phyloP scores from a whole-genome alignment of 1,140 invertebrate genomes.

The Cotesia typhae region DNA sequence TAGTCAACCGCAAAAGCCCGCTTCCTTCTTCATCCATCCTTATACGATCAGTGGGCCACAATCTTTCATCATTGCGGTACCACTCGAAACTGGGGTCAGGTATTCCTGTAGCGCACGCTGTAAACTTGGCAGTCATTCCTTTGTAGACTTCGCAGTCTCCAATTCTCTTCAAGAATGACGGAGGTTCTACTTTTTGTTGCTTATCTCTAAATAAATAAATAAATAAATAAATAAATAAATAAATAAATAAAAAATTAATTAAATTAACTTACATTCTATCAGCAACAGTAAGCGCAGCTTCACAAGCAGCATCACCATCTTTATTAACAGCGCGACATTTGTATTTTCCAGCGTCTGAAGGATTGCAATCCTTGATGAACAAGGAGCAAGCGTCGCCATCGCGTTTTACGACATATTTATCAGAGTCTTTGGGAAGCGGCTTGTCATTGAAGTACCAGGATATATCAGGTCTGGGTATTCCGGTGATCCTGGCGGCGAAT shows the following conservation, averaged over 20 bases:
- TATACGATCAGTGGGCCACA: slow-evolving; percentile 83
- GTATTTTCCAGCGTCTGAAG: slow-evolving; percentile 78
- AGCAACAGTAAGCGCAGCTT: slow-evolving; percentile 78
- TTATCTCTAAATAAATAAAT: slow-evolving; percentile 68
- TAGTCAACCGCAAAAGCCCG: slow-evolving; percentile 80
- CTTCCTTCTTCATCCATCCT: slow-evolving; percentile 83
- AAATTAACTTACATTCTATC: slow-evolving; percentile 80
- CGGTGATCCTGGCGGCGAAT: slow-evolving; percentile 82
- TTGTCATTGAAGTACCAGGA: slow-evolving; percentile 84
- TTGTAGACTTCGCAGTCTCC: slow-evolving; percentile 88
- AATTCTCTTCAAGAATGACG: slow-evolving; percentile 88
- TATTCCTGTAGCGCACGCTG: slow-evolving; percentile 84
- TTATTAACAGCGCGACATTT: slow-evolving; percentile 81
- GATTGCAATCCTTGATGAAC: slow-evolving; percentile 75
- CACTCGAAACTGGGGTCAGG: slow-evolving; percentile 88
- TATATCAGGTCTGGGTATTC: slow-evolving; percentile 87
- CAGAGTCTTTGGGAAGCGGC: slow-evolving; percentile 69
- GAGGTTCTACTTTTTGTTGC: slow-evolving; percentile 80
- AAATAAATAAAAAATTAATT: slow-evolving; percentile 33
- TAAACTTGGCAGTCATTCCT: slow-evolving; percentile 90
- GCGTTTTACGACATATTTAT: slow-evolving; percentile 80
- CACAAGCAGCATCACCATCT: slow-evolving; percentile 81
- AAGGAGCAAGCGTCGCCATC: slow-evolving; percentile 83
- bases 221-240: slow-evolving; percentile 28
- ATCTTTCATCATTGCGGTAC: slow-evolving; percentile 81